Evolutionary conservation across 2,113 vertebrate species (phyloP).

Genomic region (Acanthisitta chloris): DNA sequence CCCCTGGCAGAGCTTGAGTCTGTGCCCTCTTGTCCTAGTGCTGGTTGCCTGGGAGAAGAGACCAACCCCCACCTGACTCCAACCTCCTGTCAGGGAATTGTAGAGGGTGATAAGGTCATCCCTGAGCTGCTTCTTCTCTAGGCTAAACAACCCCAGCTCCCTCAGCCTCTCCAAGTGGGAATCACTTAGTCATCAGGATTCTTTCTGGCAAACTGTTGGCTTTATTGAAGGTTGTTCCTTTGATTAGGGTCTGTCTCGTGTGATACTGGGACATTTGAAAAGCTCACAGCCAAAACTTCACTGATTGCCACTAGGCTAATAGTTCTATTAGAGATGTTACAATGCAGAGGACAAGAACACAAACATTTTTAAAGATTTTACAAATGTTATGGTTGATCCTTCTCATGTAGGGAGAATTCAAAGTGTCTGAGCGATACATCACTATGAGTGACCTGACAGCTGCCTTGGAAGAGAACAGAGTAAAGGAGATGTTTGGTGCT

Average conservation of each 20-base stretch:
- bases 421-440: slow-evolving; percentile 84
- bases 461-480: slow-evolving; percentile 79
- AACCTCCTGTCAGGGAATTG: no score
- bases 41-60: no score
- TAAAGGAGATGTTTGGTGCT: slow-evolving; percentile 90
- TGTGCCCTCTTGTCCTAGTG: no score
- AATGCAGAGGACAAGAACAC: not conserved
- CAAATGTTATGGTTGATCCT: not conserved
- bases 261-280: not conserved
- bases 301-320: not conserved
- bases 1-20: no score
- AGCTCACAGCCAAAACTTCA: not conserved
- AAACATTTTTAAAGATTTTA: not conserved
- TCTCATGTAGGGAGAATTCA: slow-evolving; percentile 80
- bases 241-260: not conserved
- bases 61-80: no score
- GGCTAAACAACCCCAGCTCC: no score
- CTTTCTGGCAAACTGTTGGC: not conserved
- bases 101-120: no score
- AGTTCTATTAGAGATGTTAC: not conserved
- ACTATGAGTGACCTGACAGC: slow-evolving; percentile 82
- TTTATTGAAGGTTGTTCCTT: not conserved
- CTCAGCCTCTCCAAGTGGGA: no score
- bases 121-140: no score
- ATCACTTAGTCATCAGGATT: not conserved